phyloP scores from a whole-genome alignment of 2,888 invertebrate genomes.

The Lamproptera curius region DNA sequence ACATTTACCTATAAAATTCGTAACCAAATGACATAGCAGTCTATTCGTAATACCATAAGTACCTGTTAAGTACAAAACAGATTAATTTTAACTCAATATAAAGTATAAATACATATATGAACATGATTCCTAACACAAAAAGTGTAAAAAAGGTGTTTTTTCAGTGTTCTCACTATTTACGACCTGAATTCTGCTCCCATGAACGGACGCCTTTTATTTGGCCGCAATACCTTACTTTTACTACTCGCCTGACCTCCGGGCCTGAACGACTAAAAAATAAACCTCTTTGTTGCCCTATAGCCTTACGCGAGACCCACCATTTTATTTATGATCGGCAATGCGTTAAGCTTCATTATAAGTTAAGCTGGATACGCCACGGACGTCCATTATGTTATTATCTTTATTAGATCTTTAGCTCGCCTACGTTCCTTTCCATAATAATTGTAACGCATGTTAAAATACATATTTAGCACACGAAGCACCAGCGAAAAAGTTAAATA shows the following conservation, averaged over 20 bases:
- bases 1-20: too few species aligned
- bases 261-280: constrained; percentile 48
- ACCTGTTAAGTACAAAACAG: too few species aligned
- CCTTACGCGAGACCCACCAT: constrained; percentile 31
- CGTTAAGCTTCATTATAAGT: constrained; percentile 26
- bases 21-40: too few species aligned
- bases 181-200: constrained; percentile 62
- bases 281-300: constrained; percentile 41
- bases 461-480: too few species aligned
- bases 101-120: too few species aligned
- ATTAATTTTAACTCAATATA: too few species aligned
- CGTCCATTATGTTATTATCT: constrained; percentile 13
- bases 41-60: too few species aligned
- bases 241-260: constrained; percentile 62
- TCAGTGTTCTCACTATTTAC: constrained; percentile 47
- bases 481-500: too few species aligned
- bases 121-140: background rate
- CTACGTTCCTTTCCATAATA: too few species aligned
- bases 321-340: constrained; percentile 29
- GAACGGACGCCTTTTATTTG: constrained; percentile 48
- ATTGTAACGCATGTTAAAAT: too few species aligned
- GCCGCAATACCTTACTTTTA: constrained; percentile 59
- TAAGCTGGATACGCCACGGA: constrained; percentile 11
- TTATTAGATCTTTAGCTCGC: too few species aligned
- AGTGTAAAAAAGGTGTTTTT: constrained; percentile 22